A percentile compares a stretch with the other conserved stretches of the same genome.
These are phyloP conservation scores for Narcine bancroftii DNA, from an alignment of 2,113 vertebrate species.

Conservation along the genomic window DNA sequence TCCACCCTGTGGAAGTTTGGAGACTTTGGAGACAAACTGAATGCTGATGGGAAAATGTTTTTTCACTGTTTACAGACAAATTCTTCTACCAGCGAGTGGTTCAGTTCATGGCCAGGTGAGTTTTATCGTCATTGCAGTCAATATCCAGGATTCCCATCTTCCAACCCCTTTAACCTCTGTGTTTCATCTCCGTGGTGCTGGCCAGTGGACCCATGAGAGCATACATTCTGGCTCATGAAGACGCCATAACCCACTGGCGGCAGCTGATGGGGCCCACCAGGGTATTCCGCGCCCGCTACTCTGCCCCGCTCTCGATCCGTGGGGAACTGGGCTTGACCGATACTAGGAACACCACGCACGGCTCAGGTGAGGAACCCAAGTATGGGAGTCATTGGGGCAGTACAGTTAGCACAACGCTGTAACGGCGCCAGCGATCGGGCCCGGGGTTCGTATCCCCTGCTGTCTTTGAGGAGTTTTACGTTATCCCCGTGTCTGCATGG, in stretches of 20 bases:
- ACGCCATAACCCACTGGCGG: conserved; percentile 77
- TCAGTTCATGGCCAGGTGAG: conserved; percentile 95
- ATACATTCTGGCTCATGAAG: conserved; percentile 79
- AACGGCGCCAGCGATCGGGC: too few relatives aligned
- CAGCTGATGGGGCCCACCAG: conserved; percentile 87
- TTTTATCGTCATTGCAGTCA: neutral
- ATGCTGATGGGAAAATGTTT: conserved; percentile 1
- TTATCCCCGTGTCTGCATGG: too few relatives aligned
- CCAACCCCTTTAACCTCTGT: neutral
- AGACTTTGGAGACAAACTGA: too few relatives aligned
- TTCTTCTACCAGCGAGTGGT: conserved; percentile 95
- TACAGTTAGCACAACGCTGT: too few relatives aligned
- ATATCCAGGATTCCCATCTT: neutral
- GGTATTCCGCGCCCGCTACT: conserved; percentile 75
- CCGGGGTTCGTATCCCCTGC: too few relatives aligned
- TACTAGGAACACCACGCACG: conserved; percentile 88
- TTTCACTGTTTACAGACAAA: conserved; percentile 55
- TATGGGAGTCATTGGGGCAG: neutral
- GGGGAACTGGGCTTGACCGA: conserved; percentile 83
- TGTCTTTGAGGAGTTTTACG: too few relatives aligned
- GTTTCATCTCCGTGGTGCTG: conserved; percentile 20
- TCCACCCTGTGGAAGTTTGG: neutral
- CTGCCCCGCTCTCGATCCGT: conserved; percentile 66
- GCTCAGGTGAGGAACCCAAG: conserved; percentile 66
- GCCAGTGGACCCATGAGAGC: conserved; percentile 83